Conservation (phyloP, 2,888 invertebrate genomes). For the Euzophera pinguis region DNA sequence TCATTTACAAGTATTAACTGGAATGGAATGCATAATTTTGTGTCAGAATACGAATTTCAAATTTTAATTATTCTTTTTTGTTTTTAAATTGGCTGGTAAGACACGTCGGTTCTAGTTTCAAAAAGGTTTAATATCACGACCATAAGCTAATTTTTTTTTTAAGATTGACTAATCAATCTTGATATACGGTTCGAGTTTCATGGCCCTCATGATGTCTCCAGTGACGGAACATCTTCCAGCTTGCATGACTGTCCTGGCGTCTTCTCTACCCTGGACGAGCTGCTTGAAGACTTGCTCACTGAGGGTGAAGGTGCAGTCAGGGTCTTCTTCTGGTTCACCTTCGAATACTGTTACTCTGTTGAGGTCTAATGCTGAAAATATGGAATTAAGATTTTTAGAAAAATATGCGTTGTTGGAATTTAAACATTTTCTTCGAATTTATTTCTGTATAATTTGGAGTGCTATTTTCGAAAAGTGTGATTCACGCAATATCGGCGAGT, state of each 20-base stretch:
- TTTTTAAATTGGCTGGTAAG: background rate
- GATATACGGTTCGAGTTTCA: slow-evolving; percentile 74
- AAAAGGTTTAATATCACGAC: background rate
- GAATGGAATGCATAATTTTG: no score
- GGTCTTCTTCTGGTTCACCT: slow-evolving; percentile 66
- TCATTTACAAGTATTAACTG: no score
- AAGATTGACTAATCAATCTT: slow-evolving; percentile 40
- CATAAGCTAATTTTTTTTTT: background rate
- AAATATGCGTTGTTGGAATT: no score
- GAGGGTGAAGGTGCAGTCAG: slow-evolving; percentile 69
- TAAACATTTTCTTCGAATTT: no score
- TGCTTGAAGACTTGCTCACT: slow-evolving; percentile 67
- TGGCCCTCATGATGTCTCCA: slow-evolving; percentile 74
- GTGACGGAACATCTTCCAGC: slow-evolving; percentile 74
- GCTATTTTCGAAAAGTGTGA: no score
- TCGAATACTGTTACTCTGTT: slow-evolving; percentile 65
- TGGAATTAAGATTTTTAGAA: background rate
- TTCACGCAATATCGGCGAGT: no score
- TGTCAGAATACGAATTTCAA: no score
- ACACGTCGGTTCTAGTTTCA: background rate
- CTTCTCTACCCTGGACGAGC: slow-evolving; percentile 61
- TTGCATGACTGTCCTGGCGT: slow-evolving; percentile 63
- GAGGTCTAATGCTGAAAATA: slow-evolving; percentile 64
- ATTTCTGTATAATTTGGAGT: no score
- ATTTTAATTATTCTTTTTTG: no score